phyloP scores from a whole-genome alignment of 2,888 invertebrate genomes.

The Amblyteles armatorius region DNA sequence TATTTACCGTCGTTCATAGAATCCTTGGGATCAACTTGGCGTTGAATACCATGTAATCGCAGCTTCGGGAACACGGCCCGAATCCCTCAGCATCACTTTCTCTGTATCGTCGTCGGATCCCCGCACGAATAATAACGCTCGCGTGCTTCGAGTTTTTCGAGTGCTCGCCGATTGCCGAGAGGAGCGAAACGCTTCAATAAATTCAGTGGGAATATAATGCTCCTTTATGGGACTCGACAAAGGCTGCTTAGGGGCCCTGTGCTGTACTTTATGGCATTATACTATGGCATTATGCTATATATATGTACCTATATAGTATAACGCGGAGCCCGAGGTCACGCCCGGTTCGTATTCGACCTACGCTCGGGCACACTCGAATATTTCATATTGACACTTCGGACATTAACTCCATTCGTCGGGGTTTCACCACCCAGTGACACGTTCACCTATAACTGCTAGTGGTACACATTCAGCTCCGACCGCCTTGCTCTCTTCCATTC shows the following conservation, averaged over 20 bases:
- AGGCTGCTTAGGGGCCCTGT: conserved; percentile 64
- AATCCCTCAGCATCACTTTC: conserved; percentile 9
- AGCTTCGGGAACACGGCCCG: conserved; percentile 7
- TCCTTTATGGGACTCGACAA: conserved; percentile 69
- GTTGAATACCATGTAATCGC: conserved; percentile 46
- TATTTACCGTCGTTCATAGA: conserved; percentile 29
- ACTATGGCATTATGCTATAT: not conserved
- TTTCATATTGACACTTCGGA: conserved; percentile 81
- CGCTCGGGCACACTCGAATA: conserved; percentile 76
- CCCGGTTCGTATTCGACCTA: conserved; percentile 72
- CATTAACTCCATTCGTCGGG: conserved; percentile 81
- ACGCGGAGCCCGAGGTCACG: conserved; percentile 72
- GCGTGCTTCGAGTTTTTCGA: conserved; percentile 59
- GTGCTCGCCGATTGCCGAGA: conserved; percentile 63
- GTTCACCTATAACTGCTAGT: conserved; percentile 51
- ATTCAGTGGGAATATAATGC: conserved; percentile 71
- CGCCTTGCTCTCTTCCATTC: conserved; percentile 46
- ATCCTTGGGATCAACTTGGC: conserved; percentile 49
- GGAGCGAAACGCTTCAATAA: conserved; percentile 70
- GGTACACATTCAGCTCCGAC: conserved; percentile 7
- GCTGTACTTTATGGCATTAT: conserved; percentile 34
- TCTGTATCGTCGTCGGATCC: not conserved
- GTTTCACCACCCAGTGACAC: conserved; percentile 70
- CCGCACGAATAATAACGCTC: conserved; percentile 46
- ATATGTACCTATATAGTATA: conserved; percentile 16